Evolutionary conservation across 2,113 vertebrate species (phyloP).

Genomic region (Athene cunicularia): DNA sequence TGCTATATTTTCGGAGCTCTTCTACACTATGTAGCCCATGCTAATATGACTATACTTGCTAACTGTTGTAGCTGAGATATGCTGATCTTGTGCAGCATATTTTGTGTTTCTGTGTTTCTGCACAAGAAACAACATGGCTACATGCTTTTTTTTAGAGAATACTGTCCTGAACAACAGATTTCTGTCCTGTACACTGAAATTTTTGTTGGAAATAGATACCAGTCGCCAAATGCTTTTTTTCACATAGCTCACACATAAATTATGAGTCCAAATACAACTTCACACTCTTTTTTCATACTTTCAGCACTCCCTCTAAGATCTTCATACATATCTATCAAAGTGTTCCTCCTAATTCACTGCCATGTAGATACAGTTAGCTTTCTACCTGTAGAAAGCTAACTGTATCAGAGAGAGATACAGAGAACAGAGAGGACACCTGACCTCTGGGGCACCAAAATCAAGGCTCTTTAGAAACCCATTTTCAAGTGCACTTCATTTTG

Average conservation of each 20-base stretch:
- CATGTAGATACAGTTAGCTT: not conserved
- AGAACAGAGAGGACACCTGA: not conserved
- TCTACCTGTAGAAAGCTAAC: not conserved
- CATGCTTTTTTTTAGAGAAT: not conserved
- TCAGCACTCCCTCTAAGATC: not conserved
- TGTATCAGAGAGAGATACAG: not conserved
- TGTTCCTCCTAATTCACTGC: not conserved
- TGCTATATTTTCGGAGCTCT: not conserved
- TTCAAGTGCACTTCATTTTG: not conserved
- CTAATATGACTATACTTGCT: not conserved
- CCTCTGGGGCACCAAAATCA: not conserved
- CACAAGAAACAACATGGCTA: not conserved
- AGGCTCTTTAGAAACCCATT: not conserved
- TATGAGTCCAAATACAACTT: not conserved
- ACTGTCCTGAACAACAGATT: not conserved
- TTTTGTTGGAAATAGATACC: not conserved
- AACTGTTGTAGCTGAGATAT: not conserved
- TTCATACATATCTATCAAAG: not conserved
- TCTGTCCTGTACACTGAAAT: not conserved
- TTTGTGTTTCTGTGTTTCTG: not conserved
- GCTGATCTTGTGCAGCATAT: not conserved
- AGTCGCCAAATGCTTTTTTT: not conserved
- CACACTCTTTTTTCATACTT: not conserved
- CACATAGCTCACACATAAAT: not conserved
- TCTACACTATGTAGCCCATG: accelerated